These are phyloP conservation scores for Cossypha niveicapilla DNA, from an alignment of 2,797 vertebrate genomes.

Conservation along the genomic window DNA sequence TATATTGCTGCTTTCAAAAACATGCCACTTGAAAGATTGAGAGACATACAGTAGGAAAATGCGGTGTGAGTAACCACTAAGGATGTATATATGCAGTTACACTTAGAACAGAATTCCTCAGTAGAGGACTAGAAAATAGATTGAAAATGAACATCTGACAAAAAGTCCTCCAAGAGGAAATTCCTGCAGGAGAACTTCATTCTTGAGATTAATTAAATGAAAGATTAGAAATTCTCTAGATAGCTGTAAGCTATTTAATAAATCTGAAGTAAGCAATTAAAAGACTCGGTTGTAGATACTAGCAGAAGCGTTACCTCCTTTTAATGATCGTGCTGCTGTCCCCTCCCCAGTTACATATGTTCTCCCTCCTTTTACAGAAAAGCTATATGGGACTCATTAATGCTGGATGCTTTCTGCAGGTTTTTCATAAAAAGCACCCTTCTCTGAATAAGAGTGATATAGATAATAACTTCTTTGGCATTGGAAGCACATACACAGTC, in stretches of 20 bases:
- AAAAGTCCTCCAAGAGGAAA: constrained; percentile 19
- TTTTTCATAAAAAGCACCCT: neutral
- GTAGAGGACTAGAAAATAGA: neutral
- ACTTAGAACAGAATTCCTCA: neutral
- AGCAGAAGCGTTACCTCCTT: neutral
- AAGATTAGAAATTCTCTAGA: constrained; percentile 62
- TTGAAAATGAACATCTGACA: constrained; percentile 29
- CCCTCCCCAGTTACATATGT: neutral
- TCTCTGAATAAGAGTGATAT: neutral
- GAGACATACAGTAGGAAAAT: neutral
- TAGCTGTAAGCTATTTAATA: constrained; percentile 59
- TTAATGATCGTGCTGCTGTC: neutral
- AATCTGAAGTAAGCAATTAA: constrained; percentile 56
- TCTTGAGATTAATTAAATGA: constrained; percentile 62
- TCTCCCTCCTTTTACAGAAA: neutral
- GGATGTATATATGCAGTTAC: neutral
- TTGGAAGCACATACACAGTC: neutral
- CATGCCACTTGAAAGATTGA: neutral
- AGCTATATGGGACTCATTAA: neutral
- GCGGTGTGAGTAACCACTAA: neutral
- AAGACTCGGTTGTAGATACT: neutral
- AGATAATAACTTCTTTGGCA: neutral
- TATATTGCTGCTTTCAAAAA: neutral
- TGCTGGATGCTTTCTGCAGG: neutral
- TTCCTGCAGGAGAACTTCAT: constrained; percentile 53